A percentile compares a stretch with the other conserved stretches of the same genome.
Conservation (phyloP, 2,888 invertebrate species). For the Clitarchus hookeri region DNA sequence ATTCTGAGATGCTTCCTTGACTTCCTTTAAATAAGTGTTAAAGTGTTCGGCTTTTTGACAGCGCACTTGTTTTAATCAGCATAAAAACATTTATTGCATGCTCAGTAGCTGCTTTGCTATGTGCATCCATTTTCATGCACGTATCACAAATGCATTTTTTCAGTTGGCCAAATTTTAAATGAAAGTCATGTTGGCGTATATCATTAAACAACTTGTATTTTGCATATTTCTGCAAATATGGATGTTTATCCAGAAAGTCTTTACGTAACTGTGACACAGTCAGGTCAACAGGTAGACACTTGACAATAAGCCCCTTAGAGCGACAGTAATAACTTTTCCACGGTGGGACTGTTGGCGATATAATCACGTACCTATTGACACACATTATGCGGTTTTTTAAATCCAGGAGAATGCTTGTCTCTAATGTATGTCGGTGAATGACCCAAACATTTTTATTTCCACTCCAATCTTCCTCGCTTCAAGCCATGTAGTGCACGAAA, state of each 20-base stretch:
- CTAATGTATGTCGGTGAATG: slow-evolving; percentile 11
- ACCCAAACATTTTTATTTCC: slow-evolving; percentile 17
- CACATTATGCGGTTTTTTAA: neutral
- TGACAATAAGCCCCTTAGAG: slow-evolving; percentile 19
- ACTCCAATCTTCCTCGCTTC: slow-evolving; percentile 26
- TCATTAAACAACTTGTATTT: slow-evolving; percentile 22
- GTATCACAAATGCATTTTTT: slow-evolving; percentile 25
- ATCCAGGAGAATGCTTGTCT: slow-evolving; percentile 25
- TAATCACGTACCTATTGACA: slow-evolving; percentile 20
- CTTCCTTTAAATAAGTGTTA: neutral
- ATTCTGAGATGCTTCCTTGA: slow-evolving; percentile 26
- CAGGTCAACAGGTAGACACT: slow-evolving; percentile 27
- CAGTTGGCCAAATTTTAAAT: slow-evolving; percentile 25
- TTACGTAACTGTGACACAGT: slow-evolving; percentile 25
- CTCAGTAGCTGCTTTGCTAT: slow-evolving; percentile 23
- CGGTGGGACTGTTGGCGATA: slow-evolving; percentile 22
- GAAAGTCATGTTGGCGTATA: slow-evolving; percentile 25
- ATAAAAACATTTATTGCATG: slow-evolving; percentile 10
- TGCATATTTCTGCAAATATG: slow-evolving; percentile 12
- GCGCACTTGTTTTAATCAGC: neutral
- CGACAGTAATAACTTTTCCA: slow-evolving; percentile 19
- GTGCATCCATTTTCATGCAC: slow-evolving; percentile 19
- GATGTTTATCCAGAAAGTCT: slow-evolving; percentile 23
- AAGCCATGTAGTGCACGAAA: slow-evolving; percentile 20
- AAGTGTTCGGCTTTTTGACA: neutral